Percentiles rank a stretch among this genome's conserved stretches.
phyloP scores from a whole-genome alignment of 2,888 invertebrate species.

The Thymelicus lineola region DNA sequence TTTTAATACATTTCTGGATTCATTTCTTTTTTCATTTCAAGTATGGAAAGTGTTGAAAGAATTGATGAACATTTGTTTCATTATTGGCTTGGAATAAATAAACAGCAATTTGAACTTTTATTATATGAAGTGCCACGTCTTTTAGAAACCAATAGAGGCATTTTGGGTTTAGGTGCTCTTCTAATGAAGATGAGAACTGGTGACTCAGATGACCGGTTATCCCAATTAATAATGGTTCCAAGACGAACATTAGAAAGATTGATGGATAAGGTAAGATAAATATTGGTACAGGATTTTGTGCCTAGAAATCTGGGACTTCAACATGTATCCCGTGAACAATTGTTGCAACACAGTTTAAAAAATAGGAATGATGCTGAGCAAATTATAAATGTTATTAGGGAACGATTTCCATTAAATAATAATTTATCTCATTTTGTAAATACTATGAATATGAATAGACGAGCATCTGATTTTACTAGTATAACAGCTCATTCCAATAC shows the following conservation, averaged over 20 bases:
- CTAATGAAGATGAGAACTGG: neutral
- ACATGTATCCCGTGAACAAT: neutral
- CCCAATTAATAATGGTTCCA: neutral
- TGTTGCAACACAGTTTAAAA: neutral
- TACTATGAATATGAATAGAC: no score
- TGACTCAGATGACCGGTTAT: neutral
- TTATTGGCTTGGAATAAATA: neutral
- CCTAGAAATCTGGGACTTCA: neutral
- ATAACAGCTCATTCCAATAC: no score
- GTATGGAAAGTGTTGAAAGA: neutral
- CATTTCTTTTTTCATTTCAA: no score
- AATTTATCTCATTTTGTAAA: no score
- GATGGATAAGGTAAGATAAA: neutral
- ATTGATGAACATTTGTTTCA: neutral
- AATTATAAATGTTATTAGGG: no score
- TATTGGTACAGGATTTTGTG: neutral
- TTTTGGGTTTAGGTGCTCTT: neutral
- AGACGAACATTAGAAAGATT: conserved; percentile 4
- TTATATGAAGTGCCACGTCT: no score
- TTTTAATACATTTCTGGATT: neutral
- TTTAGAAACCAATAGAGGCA: neutral
- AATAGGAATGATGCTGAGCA: neutral
- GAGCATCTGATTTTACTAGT: no score
- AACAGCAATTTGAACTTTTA: neutral
- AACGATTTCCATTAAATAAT: no score